These are phyloP conservation scores for Ceyx cyanopectus DNA, from an alignment of 2,113 vertebrate species.

Conservation along the genomic window DNA sequence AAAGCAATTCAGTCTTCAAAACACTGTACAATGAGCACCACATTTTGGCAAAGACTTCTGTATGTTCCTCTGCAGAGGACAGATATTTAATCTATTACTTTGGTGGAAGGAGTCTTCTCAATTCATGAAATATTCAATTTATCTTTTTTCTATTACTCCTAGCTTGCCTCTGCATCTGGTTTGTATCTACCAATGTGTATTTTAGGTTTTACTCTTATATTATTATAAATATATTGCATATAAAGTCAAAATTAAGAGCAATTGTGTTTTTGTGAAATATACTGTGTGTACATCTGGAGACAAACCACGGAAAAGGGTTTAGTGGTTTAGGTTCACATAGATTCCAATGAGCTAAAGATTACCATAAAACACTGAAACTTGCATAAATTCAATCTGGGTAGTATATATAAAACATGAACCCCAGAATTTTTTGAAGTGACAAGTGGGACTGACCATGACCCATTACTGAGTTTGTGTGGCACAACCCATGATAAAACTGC, in stretches of 20 bases:
- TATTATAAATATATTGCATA: slow-evolving; percentile 50
- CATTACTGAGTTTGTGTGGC: background rate
- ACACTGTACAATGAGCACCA: slow-evolving; percentile 53
- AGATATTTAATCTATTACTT: slow-evolving; percentile 59
- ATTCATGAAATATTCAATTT: slow-evolving; percentile 57
- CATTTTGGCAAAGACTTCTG: slow-evolving; percentile 63
- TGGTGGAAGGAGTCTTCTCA: slow-evolving; percentile 36
- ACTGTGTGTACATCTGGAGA: slow-evolving; percentile 43
- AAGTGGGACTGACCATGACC: background rate
- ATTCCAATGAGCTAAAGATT: slow-evolving; percentile 21
- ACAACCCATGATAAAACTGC: background rate
- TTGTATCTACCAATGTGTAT: slow-evolving; percentile 44
- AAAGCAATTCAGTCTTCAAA: slow-evolving; percentile 56
- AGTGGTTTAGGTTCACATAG: slow-evolving; percentile 1
- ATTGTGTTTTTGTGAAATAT: slow-evolving; percentile 37
- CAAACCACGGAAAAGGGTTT: slow-evolving; percentile 38
- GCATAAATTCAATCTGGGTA: background rate
- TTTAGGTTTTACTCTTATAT: slow-evolving; percentile 44
- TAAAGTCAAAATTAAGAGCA: slow-evolving; percentile 57
- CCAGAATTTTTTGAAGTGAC: background rate
- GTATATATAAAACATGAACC: background rate
- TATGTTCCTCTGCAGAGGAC: slow-evolving; percentile 15
- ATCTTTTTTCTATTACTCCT: slow-evolving; percentile 42
- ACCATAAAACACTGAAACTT: slow-evolving; percentile 29
- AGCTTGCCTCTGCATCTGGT: slow-evolving; percentile 41